Base-by-base conservation (phyloP, 2,888 invertebrate genomes). In the Oscheius sp. region DNA sequence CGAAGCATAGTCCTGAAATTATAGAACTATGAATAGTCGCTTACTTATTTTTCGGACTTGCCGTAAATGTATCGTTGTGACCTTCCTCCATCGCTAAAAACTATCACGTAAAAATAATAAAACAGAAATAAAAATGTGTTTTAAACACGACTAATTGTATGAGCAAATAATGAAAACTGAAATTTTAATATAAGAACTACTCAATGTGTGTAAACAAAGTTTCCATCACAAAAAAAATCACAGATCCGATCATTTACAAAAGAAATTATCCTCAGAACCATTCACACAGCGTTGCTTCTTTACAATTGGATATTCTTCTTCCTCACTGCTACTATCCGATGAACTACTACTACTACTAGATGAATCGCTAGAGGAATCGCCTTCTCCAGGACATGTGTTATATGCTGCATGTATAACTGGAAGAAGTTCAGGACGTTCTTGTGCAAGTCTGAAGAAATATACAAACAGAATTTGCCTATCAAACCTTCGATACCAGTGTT, bases 401-500 rank as follows among this genome's bases (percentile, higher is more conserved):
- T 63, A 12, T 20, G 76, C 63, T 8, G 67, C 44, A 14, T 68
- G 56, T 24, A 80, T 74, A 3, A 77, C 71, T 0, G 62, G 64
- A 12, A 80, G 45, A 30, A 78, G 50, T 61, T 78, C 80, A 2
- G 80, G 78, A n/a, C 80, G 73, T 22, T 73, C 61, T 30, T 56
- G 64, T 1, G 68, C 36, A 26, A 80, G 44, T 49, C 80, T 79
- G 67, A 51, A 71, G 22, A 6, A 30, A 24, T 26, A 38, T 1
- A 1, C 5, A 36, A 57, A 5, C n/a, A n/a, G n/a, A n/a, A n/a
- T n/a, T n/a, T n/a, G n/a, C n/a, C n/a, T n/a, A n/a, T n/a, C n/a
- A n/a, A 24, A 77, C 79, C 70, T 70, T 64, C 69, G 73, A 51
- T 65, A 64, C 95, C 95, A 96, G 86, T 95, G 95, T 72, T 91